Evolutionary conservation across 2,797 vertebrate species (phyloP).

Genomic region (Rousettus madagascariensis): DNA sequence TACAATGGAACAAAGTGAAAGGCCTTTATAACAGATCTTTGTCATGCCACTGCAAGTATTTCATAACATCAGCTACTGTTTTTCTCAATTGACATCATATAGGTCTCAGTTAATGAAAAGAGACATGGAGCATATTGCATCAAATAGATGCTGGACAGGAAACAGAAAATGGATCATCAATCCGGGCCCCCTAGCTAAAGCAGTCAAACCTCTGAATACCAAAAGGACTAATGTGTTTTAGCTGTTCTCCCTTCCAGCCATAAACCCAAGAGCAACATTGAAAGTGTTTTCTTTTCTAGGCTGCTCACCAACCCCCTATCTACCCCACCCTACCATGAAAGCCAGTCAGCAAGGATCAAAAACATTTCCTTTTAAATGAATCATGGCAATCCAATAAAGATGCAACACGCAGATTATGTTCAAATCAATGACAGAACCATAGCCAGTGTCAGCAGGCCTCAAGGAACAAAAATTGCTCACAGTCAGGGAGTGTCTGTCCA

Average conservation of each 20-base stretch:
- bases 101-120: constrained; percentile 89
- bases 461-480: constrained; percentile 86
- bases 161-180: constrained; percentile 92
- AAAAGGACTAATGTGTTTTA: constrained; percentile 88
- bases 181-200: constrained; percentile 88
- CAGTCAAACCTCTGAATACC: constrained; percentile 90
- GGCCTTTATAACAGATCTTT: constrained; percentile 82
- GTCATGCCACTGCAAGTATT: constrained; percentile 83
- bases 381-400: constrained; percentile 87
- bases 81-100: constrained; percentile 93
- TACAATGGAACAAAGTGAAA: constrained; percentile 86
- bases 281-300: constrained; percentile 76
- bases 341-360: constrained; percentile 88
- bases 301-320: constrained; percentile 65
- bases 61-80: constrained; percentile 84
- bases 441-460: constrained; percentile 86
- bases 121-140: constrained; percentile 94
- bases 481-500: constrained; percentile 84
- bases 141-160: constrained; percentile 87
- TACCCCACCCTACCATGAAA: constrained; percentile 79
- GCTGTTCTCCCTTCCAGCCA: constrained; percentile 83
- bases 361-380: constrained; percentile 94
- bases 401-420: constrained; percentile 86
- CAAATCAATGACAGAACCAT: constrained; percentile 86
- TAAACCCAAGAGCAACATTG: constrained; percentile 69